Evolutionary conservation across 92 coral and sea anemone species (phyloP), one percentile per base, ranked within the genome.

Genomic region (Meandrina meandrites): DNA sequence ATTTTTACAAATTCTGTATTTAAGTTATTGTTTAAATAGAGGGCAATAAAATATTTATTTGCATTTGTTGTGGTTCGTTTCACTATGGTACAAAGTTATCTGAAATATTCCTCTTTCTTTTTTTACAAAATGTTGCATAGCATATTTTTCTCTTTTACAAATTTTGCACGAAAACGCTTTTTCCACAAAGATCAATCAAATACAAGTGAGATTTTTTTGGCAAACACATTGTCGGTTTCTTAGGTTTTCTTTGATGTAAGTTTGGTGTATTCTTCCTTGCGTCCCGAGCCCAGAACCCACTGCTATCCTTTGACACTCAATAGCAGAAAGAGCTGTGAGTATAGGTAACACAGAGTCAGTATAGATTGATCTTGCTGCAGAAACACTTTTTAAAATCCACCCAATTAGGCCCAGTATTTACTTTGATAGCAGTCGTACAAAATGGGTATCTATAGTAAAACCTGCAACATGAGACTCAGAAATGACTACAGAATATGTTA

Each of bases 341-440:
- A 86, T 50, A 90, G 92, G 93, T 84, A 90, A 90, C 88, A 90
- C 58, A 90, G 88, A 81, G 85, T 90, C 90, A 90, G 93, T 90
- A 87, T 22, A 79, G 1, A 35, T 74, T 87, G 21, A 57, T 79
- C 28, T 53, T 48, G 45, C 62, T 16, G 69, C 47, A 79, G 57
- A 76, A 72, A 76, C 30, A 47, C 34, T 66, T 62, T 62, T 27
- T 66, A 6, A 7, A 36, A 73, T 36, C 28, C 48, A 73, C 78
- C 78, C 75, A 31, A 13, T 12, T 3, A 30, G 19, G n/a, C 71
- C 73, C 37, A 9, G 17, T 0, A 0, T 68, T 28, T 32, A 68
- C 1, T 51, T 51, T 51, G 8, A 45, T 4, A 45, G 4, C 48
- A 45, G 48, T 45, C 48, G 8, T 48, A 48, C 14, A 40, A 48